phyloP scores from a whole-genome alignment of 2,888 invertebrate genomes.

The Lasioglossum villosulum region DNA sequence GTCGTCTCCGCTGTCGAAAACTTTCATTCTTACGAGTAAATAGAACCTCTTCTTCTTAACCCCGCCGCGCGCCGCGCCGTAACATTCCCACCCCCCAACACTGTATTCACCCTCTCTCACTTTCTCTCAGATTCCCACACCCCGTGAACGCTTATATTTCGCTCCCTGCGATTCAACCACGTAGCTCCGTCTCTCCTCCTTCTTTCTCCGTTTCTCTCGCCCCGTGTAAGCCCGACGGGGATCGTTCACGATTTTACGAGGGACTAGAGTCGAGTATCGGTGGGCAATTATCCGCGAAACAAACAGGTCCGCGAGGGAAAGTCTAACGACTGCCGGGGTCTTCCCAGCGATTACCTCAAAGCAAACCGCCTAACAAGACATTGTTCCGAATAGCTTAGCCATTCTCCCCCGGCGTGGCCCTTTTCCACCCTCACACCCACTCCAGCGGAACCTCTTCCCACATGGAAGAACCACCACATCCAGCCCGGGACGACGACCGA shows the following conservation, averaged over 20 bases:
- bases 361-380: conserved; percentile 83
- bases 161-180: conserved; percentile 8
- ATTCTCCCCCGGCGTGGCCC: conserved; percentile 72
- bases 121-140: background rate
- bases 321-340: conserved; percentile 79
- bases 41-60: background rate
- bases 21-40: conserved; percentile 26
- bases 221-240: conserved; percentile 63
- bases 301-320: conserved; percentile 75
- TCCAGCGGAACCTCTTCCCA: conserved; percentile 65
- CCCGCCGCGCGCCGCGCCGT: background rate
- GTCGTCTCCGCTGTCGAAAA: conserved; percentile 24
- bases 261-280: conserved; percentile 74
- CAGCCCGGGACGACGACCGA: conserved; percentile 69
- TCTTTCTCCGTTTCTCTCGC: conserved; percentile 31
- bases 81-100: background rate
- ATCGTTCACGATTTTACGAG: conserved; percentile 74
- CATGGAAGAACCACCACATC: conserved; percentile 68
- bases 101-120: background rate
- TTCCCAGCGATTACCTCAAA: conserved; percentile 81
- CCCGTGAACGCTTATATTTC: conserved; percentile 25
- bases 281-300: conserved; percentile 77
- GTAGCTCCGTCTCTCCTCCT: conserved; percentile 3
- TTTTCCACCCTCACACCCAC: conserved; percentile 72
- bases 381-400: conserved; percentile 82